Evolutionary conservation across 2,797 vertebrate genomes (phyloP).

Genomic region (Lepidocolaptes lacrymiger): DNA sequence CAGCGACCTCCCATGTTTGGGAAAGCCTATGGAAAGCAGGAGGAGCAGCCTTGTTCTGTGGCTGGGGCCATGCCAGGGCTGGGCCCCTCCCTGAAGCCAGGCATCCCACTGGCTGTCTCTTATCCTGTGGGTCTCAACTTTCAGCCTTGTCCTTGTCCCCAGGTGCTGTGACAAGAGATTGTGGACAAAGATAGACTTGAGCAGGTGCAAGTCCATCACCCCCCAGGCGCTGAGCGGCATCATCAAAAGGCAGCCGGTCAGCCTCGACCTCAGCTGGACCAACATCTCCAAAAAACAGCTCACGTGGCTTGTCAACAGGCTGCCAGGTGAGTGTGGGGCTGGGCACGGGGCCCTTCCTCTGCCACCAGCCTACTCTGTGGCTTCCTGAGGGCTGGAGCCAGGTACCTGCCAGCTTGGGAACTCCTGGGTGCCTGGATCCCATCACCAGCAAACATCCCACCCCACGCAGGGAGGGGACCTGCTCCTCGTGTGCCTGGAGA

Average conservation of each 20-base stretch:
- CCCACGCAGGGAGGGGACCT: neutral
- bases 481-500: neutral
- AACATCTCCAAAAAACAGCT: slow-evolving; percentile 98
- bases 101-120: fast-evolving
- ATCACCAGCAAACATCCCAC: neutral
- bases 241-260: slow-evolving; percentile 94
- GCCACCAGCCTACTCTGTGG: fast-evolving
- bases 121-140: neutral
- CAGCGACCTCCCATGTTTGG: fast-evolving
- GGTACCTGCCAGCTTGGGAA: neutral
- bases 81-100: fast-evolving
- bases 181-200: slow-evolving; percentile 94
- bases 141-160: slow-evolving; percentile 1
- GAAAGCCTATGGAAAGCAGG: neutral
- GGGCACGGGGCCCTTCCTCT: neutral
- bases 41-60: neutral
- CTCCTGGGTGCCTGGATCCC: neutral
- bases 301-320: slow-evolving; percentile 92
- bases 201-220: slow-evolving; percentile 91
- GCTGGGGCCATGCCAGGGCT: fast-evolving
- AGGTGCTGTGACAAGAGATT: slow-evolving; percentile 98
- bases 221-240: slow-evolving; percentile 95
- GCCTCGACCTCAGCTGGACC: slow-evolving; percentile 96
- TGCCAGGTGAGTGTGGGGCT: slow-evolving; percentile 83
- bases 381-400: neutral